phyloP scores from a whole-genome alignment of 2,888 invertebrate genomes.

The Hirtodrosophila duncani region DNA sequence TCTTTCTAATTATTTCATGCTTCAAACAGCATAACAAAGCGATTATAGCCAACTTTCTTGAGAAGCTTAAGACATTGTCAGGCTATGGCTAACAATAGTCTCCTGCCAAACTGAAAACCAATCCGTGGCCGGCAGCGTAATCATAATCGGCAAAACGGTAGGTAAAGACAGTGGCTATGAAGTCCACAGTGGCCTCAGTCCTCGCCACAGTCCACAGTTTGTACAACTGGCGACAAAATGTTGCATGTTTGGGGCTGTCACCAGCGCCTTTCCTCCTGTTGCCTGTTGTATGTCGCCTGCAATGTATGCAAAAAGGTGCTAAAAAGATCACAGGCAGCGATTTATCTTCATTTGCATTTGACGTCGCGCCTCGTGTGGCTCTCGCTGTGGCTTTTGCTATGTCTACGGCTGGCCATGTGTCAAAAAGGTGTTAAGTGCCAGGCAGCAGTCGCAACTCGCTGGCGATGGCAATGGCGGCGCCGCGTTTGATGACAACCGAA shows the following conservation, averaged over 20 bases:
- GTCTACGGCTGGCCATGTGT: constrained; percentile 58
- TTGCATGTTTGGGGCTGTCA: constrained; percentile 72
- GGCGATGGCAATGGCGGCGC: constrained; percentile 37
- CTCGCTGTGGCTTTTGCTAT: constrained; percentile 2
- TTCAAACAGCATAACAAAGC: too few species aligned
- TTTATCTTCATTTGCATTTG: constrained; percentile 75
- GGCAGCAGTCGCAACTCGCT: constrained; percentile 17
- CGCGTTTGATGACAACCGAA: constrained; percentile 64
- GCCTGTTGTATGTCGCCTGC: constrained; percentile 23
- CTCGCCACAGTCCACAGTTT: constrained; percentile 29
- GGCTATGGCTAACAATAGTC: neutral
- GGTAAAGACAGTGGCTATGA: constrained; percentile 15
- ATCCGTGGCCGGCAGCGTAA: constrained; percentile 21
- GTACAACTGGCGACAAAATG: constrained; percentile 71
- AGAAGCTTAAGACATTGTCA: neutral
- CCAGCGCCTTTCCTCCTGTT: constrained; percentile 28
- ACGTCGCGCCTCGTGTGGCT: constrained; percentile 56
- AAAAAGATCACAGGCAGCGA: constrained; percentile 73
- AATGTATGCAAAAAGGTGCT: constrained; percentile 73
- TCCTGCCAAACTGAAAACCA: constrained; percentile 3
- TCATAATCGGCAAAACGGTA: constrained; percentile 38
- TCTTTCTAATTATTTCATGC: too few species aligned
- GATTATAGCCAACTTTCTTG: too few species aligned
- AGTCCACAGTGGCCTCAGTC: constrained; percentile 18
- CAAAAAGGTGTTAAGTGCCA: constrained; percentile 72